Conservation (phyloP, 2,797 vertebrate species). For the Vultur gryphus region DNA sequence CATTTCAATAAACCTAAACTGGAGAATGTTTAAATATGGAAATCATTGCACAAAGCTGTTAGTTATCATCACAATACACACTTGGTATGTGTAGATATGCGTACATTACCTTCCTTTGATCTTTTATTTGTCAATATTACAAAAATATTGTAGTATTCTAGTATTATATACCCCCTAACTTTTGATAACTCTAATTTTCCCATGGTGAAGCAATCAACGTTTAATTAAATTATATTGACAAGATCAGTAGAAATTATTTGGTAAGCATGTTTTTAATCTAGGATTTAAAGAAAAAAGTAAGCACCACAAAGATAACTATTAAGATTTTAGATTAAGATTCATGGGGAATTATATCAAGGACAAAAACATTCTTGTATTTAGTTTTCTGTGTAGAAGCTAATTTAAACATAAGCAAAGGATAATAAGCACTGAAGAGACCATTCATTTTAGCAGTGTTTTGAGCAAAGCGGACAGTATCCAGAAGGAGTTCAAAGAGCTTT, state of each 20-base stretch:
- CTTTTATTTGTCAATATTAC: neutral
- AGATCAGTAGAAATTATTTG: neutral
- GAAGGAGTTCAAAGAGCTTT: conserved; percentile 53
- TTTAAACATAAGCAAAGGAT: conserved; percentile 18
- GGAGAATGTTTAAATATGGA: neutral
- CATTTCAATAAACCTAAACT: neutral
- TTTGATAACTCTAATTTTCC: neutral
- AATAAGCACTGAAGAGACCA: neutral
- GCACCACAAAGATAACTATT: neutral
- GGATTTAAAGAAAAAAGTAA: neutral
- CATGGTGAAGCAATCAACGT: neutral
- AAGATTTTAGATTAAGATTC: neutral
- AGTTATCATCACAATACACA: neutral
- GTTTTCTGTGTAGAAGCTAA: neutral
- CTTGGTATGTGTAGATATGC: neutral
- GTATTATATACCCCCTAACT: neutral
- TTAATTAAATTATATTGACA: neutral
- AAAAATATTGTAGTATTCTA: neutral
- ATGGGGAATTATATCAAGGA: neutral
- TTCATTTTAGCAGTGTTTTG: conserved; percentile 48
- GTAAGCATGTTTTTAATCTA: neutral
- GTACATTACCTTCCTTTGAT: neutral
- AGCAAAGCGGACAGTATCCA: neutral
- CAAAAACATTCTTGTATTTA: conserved; percentile 19
- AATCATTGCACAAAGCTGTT: neutral